phyloP scores from a whole-genome alignment of 1,140 invertebrate species.

The Calosoma granatense region DNA sequence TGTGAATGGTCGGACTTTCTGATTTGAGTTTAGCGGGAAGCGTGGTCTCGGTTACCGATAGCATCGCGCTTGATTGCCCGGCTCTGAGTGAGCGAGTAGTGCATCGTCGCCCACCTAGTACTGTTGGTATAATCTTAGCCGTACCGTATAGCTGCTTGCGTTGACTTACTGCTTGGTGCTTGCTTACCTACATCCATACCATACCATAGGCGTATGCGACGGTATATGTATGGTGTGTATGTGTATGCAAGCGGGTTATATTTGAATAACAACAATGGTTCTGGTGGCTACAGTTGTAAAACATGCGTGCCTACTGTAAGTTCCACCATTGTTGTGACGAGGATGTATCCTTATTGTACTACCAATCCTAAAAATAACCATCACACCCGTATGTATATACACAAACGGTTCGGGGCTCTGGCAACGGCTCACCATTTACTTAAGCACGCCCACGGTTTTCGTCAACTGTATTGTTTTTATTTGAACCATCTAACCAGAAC shows the following conservation, averaged over 20 bases:
- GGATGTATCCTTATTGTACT: background rate
- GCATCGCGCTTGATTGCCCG: too few species aligned
- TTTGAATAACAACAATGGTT: conserved; percentile 9
- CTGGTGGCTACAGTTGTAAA: background rate
- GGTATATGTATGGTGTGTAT: background rate
- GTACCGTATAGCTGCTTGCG: background rate
- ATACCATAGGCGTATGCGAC: background rate
- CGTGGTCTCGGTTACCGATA: too few species aligned
- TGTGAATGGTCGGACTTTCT: too few species aligned
- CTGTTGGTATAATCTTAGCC: background rate
- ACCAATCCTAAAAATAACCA: conserved; percentile 1
- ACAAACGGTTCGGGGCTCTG: too few species aligned
- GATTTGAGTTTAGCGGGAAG: too few species aligned
- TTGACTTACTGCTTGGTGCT: background rate
- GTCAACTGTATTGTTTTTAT: too few species aligned
- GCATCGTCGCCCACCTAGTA: background rate
- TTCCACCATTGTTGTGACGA: background rate
- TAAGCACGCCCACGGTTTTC: too few species aligned
- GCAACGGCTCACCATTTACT: too few species aligned
- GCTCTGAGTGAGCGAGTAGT: background rate
- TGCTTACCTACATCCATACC: too few species aligned
- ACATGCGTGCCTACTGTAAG: conserved; percentile 2
- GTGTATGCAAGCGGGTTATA: background rate
- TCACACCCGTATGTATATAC: background rate
- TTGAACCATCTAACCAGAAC: too few species aligned